Evolutionary conservation across 2,888 invertebrate genomes (phyloP).

Genomic region (Acrobasis repandana): DNA sequence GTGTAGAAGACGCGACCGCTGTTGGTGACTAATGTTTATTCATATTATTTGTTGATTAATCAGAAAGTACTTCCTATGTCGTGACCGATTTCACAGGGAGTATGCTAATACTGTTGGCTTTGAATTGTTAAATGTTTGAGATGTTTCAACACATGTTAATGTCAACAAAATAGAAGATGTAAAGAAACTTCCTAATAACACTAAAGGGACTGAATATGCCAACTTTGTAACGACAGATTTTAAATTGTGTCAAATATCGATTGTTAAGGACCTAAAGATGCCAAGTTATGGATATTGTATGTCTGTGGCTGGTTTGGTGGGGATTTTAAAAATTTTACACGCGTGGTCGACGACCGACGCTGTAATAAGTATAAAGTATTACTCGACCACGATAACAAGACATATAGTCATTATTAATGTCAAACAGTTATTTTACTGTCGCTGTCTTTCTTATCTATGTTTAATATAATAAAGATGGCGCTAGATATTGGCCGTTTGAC

Average conservation of each 20-base stretch:
- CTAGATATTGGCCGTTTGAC: too few species aligned
- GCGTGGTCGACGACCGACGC: background rate
- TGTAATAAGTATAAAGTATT: background rate
- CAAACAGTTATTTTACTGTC: too few species aligned
- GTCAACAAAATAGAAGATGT: background rate
- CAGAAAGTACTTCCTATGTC: background rate
- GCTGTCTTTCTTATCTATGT: too few species aligned
- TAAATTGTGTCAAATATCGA: constrained; percentile 2
- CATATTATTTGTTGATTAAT: background rate
- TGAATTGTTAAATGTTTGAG: background rate
- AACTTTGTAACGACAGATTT: constrained; percentile 1
- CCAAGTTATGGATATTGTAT: constrained; percentile 26
- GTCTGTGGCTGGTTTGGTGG: constrained; percentile 69
- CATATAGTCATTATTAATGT: too few species aligned
- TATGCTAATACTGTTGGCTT: background rate
- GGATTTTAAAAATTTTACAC: constrained; percentile 22
- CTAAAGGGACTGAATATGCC: constrained; percentile 2
- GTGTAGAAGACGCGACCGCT: background rate
- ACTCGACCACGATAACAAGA: too few species aligned
- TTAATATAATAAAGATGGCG: too few species aligned
- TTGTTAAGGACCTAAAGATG: constrained; percentile 24
- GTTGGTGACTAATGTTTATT: background rate
- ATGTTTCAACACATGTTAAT: background rate
- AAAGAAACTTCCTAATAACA: background rate
- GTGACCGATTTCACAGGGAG: background rate